A percentile compares a stretch with the other conserved stretches of the same genome.
These are phyloP conservation scores for Xanthorhoe spadicearia DNA, from an alignment of 2,888 invertebrate genomes.

Conservation along the genomic window DNA sequence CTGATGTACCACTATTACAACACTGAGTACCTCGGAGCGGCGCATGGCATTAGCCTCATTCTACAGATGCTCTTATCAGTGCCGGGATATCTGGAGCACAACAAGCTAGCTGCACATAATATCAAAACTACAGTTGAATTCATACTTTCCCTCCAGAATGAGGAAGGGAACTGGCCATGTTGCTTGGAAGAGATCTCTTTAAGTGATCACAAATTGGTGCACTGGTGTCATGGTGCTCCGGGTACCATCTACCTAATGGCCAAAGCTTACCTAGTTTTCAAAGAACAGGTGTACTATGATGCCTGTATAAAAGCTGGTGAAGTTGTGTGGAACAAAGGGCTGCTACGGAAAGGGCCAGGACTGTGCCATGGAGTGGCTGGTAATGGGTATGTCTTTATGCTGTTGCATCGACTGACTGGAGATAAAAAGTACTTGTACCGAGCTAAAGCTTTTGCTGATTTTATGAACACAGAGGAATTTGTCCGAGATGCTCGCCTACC, in stretches of 20 bases:
- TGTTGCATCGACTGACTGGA: conserved; percentile 90
- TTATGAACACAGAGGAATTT: conserved; percentile 88
- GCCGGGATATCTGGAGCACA: conserved; percentile 82
- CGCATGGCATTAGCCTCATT: conserved; percentile 84
- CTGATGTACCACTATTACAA: conserved; percentile 92
- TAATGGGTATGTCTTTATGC: conserved; percentile 91
- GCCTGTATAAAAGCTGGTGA: conserved; percentile 89
- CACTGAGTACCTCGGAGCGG: conserved; percentile 90
- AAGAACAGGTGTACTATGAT: conserved; percentile 89
- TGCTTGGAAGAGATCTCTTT: conserved; percentile 88
- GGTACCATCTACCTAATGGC: conserved; percentile 93
- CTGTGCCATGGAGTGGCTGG: conserved; percentile 95
- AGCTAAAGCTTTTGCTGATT: conserved; percentile 90
- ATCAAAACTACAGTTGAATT: conserved; percentile 88
- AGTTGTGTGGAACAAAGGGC: conserved; percentile 92
- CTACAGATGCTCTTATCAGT: conserved; percentile 82
- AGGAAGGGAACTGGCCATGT: conserved; percentile 90
- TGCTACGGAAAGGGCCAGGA: conserved; percentile 94
- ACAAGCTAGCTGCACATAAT: conserved; percentile 81
- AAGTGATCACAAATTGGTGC: conserved; percentile 88
- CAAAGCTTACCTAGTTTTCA: conserved; percentile 90
- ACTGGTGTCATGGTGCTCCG: conserved; percentile 96
- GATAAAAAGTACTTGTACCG: conserved; percentile 89
- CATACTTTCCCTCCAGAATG: conserved; percentile 87
- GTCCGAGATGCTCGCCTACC: conserved; percentile 88